Evolutionary conservation across 2,888 invertebrate genomes (phyloP).

Genomic region (Latrodectus hesperus): DNA sequence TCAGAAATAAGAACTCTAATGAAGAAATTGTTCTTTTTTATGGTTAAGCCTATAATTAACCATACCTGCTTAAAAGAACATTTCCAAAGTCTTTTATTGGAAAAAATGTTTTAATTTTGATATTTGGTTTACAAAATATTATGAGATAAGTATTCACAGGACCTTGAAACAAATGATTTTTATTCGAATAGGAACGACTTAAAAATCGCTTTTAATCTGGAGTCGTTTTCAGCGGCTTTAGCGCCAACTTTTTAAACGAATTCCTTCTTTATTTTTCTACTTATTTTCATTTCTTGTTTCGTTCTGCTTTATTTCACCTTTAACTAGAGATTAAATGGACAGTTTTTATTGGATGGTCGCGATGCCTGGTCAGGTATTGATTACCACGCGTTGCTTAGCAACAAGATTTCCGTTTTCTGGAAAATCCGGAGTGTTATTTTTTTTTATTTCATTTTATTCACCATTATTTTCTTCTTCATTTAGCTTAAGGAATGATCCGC

Average conservation of each 20-base stretch:
- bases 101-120: neutral
- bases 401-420: constrained; percentile 49
- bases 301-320: constrained; percentile 53
- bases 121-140: constrained; percentile 1
- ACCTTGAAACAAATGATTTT: neutral
- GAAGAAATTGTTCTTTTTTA: no score
- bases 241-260: constrained; percentile 20
- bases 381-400: constrained; percentile 61
- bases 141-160: neutral
- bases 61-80: no score
- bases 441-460: constrained; percentile 31
- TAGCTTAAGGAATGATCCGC: constrained; percentile 23
- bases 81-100: no score
- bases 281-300: constrained; percentile 24
- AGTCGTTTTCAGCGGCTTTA: constrained; percentile 28
- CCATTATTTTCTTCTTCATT: constrained; percentile 25
- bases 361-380: constrained; percentile 67
- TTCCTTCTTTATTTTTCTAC: constrained; percentile 6
- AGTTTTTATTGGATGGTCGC: constrained; percentile 64
- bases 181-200: neutral
- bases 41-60: no score
- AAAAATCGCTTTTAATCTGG: constrained; percentile 46
- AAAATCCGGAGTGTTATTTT: constrained; percentile 53
- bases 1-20: no score
- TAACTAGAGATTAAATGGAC: constrained; percentile 67